These are phyloP conservation scores for Netelia virgata DNA, from an alignment of 2,888 invertebrate species.

Conservation along the genomic window DNA sequence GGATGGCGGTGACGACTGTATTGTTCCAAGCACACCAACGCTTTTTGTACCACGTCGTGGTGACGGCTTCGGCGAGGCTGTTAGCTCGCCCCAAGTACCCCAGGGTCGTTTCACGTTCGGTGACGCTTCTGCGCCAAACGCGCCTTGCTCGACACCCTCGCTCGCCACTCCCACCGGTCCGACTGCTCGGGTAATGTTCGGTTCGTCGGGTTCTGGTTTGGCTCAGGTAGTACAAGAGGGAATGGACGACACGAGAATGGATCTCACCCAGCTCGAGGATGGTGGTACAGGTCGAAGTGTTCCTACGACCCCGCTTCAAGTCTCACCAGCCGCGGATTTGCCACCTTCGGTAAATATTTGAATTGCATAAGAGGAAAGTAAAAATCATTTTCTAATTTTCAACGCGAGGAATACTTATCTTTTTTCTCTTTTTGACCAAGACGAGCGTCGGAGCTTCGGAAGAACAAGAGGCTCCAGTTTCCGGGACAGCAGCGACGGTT, in stretches of 20 bases:
- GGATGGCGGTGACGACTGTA: constrained; percentile 91
- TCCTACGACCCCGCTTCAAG: constrained; percentile 89
- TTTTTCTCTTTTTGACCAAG: constrained; percentile 66
- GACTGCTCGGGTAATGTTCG: constrained; percentile 77
- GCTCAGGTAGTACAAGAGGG: constrained; percentile 87
- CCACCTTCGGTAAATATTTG: constrained; percentile 77
- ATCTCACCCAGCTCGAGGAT: constrained; percentile 88
- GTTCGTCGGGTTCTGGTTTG: constrained; percentile 79
- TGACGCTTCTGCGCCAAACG: constrained; percentile 85
- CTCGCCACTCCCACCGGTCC: constrained; percentile 73
- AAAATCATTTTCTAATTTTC: not conserved
- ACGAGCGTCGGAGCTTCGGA: constrained; percentile 79
- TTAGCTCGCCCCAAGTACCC: constrained; percentile 94
- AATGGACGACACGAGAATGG: constrained; percentile 92
- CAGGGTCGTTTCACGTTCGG: constrained; percentile 89
- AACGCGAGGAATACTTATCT: constrained; percentile 15
- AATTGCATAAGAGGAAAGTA: not conserved
- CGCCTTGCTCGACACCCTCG: constrained; percentile 79
- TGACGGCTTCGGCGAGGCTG: constrained; percentile 96
- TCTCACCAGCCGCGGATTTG: constrained; percentile 86
- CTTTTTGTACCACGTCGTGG: constrained; percentile 92
- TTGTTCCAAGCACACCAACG: constrained; percentile 96
- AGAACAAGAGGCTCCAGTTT: constrained; percentile 79
- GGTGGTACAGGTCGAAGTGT: constrained; percentile 89
- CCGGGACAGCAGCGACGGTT: constrained; percentile 76